Evolutionary conservation across 2,113 vertebrate genomes (phyloP).

Genomic region (Electrona antarctica): DNA sequence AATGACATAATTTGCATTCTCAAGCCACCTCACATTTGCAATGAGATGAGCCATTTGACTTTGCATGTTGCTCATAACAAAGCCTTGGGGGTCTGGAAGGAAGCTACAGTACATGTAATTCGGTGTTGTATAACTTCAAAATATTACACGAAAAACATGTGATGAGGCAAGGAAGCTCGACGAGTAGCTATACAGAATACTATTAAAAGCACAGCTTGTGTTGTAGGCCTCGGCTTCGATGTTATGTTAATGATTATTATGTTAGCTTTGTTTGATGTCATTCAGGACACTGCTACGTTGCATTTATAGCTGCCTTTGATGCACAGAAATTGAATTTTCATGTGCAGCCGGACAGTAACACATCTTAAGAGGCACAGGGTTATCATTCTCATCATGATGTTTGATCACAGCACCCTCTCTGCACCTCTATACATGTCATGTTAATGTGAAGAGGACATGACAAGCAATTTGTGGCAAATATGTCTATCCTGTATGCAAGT

Average conservation of each 20-base stretch:
- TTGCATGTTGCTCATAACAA: conserved; percentile 14
- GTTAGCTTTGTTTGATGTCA: conserved; percentile 41
- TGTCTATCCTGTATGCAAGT: background rate
- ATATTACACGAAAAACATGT: background rate
- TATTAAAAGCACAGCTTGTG: conserved; percentile 1
- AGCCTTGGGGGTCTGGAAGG: background rate
- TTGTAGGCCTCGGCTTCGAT: conserved; percentile 10
- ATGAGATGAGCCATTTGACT: conserved; percentile 1
- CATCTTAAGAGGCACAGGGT: conserved; percentile 23
- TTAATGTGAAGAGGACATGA: background rate
- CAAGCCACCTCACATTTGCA: background rate
- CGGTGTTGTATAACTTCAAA: background rate
- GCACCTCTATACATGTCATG: conserved; percentile 1
- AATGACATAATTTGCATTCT: background rate
- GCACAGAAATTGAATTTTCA: conserved; percentile 46
- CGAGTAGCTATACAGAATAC: background rate
- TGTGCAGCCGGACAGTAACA: conserved; percentile 48
- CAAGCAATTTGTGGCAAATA: background rate
- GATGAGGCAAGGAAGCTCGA: background rate
- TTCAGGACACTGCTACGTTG: conserved; percentile 30
- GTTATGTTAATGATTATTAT: conserved; percentile 44
- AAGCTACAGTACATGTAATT: background rate
- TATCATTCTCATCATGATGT: conserved; percentile 17
- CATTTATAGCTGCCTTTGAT: conserved; percentile 69
- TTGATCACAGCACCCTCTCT: conserved; percentile 11